Percentiles rank a stretch among this genome's conserved stretches.
phyloP scores from a whole-genome alignment of 1,140 invertebrate species.

The Drosophila obscura region DNA sequence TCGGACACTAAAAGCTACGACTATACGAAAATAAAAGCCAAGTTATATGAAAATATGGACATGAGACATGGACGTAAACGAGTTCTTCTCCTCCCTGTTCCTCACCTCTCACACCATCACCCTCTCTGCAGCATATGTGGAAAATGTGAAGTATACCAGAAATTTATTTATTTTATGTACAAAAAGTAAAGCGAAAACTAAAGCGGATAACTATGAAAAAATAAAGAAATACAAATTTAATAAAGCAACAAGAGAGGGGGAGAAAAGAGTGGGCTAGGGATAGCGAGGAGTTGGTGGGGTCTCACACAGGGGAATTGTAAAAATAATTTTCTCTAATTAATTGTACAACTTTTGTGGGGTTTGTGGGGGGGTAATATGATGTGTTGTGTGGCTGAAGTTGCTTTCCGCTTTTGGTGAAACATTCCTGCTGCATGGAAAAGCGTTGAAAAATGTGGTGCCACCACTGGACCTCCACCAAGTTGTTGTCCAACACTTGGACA shows the following conservation, averaged over 20 bases:
- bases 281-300: not conserved
- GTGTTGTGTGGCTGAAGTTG: constrained; percentile 19
- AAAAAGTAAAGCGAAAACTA: constrained; percentile 31
- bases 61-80: constrained; percentile 53
- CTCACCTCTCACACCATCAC: not conserved
- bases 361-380: not conserved
- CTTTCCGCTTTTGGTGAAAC: constrained; percentile 69
- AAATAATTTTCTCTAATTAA: constrained; percentile 81
- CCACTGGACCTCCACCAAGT: constrained; percentile 19
- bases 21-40: constrained; percentile 44
- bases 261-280: too few species aligned
- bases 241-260: constrained; percentile 7
- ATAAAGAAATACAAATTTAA: constrained; percentile 41
- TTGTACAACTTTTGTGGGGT: constrained; percentile 49
- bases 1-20: constrained; percentile 32
- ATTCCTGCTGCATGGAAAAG: constrained; percentile 33
- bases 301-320: constrained; percentile 19
- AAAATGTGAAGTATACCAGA: constrained; percentile 80
- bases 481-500: constrained; percentile 57
- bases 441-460: constrained; percentile 26
- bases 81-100: constrained; percentile 46
- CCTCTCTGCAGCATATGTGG: constrained; percentile 59
- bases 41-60: constrained; percentile 67
- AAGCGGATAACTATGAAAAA: constrained; percentile 24
- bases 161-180: constrained; percentile 64